phyloP scores from a whole-genome alignment of 30 jellyfish, hydroid and myxozoan species.

The Clytia hemisphaerica region DNA sequence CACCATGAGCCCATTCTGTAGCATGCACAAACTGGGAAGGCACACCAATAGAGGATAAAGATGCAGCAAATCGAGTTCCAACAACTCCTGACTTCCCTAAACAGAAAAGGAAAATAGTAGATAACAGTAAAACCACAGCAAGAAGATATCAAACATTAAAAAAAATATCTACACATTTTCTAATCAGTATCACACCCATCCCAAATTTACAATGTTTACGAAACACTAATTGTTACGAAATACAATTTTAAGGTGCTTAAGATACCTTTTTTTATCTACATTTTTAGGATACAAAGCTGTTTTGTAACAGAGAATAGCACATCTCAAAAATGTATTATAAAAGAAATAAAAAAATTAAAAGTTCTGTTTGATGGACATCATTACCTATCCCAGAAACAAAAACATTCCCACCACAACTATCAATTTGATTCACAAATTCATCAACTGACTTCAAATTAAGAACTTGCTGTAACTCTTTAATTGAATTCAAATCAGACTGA shows the following conservation, averaged over 20 bases:
- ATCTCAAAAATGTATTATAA: not conserved
- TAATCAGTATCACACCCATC: no score
- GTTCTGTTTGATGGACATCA: not conserved
- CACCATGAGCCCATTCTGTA: constrained; percentile 92
- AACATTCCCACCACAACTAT: constrained; percentile 56
- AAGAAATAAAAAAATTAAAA: not conserved
- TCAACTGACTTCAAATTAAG: constrained; percentile 45
- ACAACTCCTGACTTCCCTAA: constrained; percentile 79
- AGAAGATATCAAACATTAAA: no score
- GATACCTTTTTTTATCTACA: no score
- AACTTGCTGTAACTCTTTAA: constrained; percentile 32
- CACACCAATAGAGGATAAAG: constrained; percentile 73
- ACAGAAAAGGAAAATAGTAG: not conserved
- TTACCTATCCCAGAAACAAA: constrained; percentile 74
- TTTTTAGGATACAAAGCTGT: not conserved
- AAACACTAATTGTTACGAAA: no score
- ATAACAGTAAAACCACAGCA: no score
- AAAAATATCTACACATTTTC: no score
- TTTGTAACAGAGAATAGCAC: not conserved
- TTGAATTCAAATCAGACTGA: constrained; percentile 50
- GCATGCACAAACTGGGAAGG: constrained; percentile 86
- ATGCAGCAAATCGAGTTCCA: constrained; percentile 83
- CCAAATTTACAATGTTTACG: no score
- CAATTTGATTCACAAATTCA: constrained; percentile 35
- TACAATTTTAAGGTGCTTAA: no score